A percentile compares a stretch with the other conserved stretches of the same genome.
Evolutionary conservation across 2,797 vertebrate species (phyloP).

Genomic region (Myotis pilosus): DNA sequence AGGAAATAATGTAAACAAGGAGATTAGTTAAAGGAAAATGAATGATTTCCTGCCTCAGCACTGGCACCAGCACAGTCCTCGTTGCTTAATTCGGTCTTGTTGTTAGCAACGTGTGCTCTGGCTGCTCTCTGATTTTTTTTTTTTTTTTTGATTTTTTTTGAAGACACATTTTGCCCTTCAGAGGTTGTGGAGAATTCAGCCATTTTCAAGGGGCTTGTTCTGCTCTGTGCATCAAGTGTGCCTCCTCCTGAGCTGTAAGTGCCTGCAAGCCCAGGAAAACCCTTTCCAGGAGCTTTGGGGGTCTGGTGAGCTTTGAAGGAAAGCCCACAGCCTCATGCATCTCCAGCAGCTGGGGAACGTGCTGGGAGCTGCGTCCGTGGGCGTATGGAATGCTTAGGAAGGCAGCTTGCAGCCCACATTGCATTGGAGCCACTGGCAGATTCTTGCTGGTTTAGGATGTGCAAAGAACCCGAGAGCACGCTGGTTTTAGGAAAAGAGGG

Average conservation of each 20-base stretch:
- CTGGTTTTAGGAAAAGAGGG: not conserved
- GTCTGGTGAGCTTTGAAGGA: not conserved
- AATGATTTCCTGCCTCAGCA: slow-evolving; percentile 65
- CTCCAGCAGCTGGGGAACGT: not conserved
- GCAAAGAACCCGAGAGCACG: not conserved
- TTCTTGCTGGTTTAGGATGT: not conserved
- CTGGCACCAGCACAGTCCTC: slow-evolving; percentile 41
- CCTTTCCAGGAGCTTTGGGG: not conserved
- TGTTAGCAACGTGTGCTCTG: slow-evolving; percentile 42
- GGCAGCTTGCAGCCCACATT: not conserved
- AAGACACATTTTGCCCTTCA: not conserved
- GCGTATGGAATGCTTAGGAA: slow-evolving; percentile 9
- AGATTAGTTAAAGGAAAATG: slow-evolving; percentile 68
- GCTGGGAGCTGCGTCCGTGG: not conserved
- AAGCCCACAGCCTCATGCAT: not conserved
- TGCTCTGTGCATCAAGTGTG: not conserved
- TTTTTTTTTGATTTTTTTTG: not conserved
- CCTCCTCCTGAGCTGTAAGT: not conserved
- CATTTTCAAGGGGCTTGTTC: not conserved
- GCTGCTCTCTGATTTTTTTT: not conserved
- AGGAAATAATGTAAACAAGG: slow-evolving; percentile 63
- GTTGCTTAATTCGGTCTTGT: slow-evolving; percentile 56
- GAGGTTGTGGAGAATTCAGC: not conserved
- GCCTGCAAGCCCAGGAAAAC: not conserved
- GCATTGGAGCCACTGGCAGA: not conserved